Evolutionary conservation across 2,888 invertebrate species (phyloP), one percentile per base, ranked within the genome.

Genomic region (Drosophila parthenogenetica): DNA sequence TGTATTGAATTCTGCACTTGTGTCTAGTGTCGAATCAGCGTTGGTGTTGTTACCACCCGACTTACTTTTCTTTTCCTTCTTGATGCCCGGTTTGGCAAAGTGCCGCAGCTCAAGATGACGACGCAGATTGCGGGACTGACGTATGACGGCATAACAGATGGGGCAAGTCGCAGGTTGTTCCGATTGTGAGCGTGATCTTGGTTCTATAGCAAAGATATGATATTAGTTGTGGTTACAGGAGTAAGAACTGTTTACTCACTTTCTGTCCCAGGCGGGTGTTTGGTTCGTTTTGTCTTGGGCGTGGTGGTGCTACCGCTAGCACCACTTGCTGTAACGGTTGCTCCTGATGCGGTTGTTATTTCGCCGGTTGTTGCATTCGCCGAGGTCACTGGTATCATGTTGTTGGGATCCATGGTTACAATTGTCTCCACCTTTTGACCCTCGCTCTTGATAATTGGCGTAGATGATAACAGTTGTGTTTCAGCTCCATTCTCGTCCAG

Each of bases 111-210:
- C 93, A 61, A 94, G 91, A 84, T 94, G 94, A 74, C 94, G 93
- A 29, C 94, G 92, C 63, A 94, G 89, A 86, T 94, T 94, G 62
- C 94, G 92, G 5, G 94, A 94, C 87, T 94, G 94, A 67, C 94
- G 92, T 37, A 94, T 92, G 51, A 94, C 93, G 54, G 94, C 93
- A 73, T 94, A 94, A 76, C 94, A 94, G 32, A 94, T 92, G 25
- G 94, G 94, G 90, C 94, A 94, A 49, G 93, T 93, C 19, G 94
- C 94, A 37, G 94, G 94, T 90, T 94, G 94, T 86, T 94, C 94
- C 11, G 94, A 94, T 76, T 94, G 94, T 19, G 94, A 94, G 61
- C 94, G 93, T 55, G 93, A 92, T 77, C 94, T 93, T 29, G 93
- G 93, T 74, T 93, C 92, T n/a, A n/a, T n/a, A n/a, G n/a, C n/a